phyloP scores from a whole-genome alignment of 2,797 vertebrate genomes.

The Artibeus lituratus region DNA sequence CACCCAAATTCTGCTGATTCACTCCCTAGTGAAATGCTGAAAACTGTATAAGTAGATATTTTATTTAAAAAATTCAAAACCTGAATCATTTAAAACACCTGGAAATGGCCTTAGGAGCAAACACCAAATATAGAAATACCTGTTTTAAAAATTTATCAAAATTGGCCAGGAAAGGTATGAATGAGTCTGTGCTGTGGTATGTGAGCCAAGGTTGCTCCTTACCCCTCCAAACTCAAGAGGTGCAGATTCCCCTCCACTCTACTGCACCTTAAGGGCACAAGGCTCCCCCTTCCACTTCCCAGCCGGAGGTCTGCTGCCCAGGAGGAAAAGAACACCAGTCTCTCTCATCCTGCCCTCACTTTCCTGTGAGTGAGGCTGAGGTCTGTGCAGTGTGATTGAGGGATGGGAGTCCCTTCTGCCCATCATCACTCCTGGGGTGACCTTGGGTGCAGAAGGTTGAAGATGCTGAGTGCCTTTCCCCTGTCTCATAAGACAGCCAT shows the following conservation, averaged over 20 bases:
- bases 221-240: rapidly evolving
- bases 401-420: background rate
- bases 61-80: background rate
- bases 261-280: too few species aligned
- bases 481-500: background rate
- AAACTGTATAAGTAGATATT: too few species aligned
- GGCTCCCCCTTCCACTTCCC: rapidly evolving
- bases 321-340: background rate
- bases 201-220: too few species aligned
- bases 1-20: background rate
- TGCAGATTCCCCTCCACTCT: rapidly evolving
- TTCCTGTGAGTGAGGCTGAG: background rate
- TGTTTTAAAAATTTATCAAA: background rate
- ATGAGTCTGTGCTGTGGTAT: background rate
- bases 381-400: background rate
- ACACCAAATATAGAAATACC: background rate
- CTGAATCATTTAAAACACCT: background rate
- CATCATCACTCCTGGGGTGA: rapidly evolving
- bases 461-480: rapidly evolving
- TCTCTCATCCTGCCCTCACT: background rate
- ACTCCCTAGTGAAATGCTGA: background rate
- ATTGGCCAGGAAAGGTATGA: background rate
- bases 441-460: background rate
- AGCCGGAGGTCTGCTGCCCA: background rate
- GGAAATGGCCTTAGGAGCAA: background rate